Percentiles rank a stretch among this genome's conserved stretches.
phyloP scores from a whole-genome alignment of 2,797 vertebrate species.

The Coracias cyanogaster region DNA sequence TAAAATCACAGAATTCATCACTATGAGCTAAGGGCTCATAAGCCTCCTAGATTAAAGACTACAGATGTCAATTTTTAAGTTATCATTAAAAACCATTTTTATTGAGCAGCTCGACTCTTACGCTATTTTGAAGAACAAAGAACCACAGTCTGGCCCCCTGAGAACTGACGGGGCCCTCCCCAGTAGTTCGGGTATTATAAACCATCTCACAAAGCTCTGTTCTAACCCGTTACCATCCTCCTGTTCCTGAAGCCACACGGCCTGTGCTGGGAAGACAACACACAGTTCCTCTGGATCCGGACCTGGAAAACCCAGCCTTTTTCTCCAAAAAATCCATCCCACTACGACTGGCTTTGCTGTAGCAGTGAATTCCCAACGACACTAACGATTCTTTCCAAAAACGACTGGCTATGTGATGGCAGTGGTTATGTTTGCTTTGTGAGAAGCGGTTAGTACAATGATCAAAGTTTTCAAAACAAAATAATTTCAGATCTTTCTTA shows the following conservation, averaged over 20 bases:
- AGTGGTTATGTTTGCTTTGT: neutral
- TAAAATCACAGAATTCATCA: neutral
- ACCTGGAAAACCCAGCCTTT: neutral
- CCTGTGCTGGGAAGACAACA: neutral
- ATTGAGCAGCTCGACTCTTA: neutral
- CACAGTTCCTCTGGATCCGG: neutral
- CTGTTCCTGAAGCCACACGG: neutral
- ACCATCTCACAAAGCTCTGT: neutral
- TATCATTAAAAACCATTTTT: neutral
- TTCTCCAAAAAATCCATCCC: neutral
- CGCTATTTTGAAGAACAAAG: neutral
- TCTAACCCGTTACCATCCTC: neutral
- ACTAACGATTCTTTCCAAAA: neutral
- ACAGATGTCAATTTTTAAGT: neutral
- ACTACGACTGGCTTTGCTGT: neutral
- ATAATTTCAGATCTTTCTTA: constrained; percentile 78
- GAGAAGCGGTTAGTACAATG: constrained; percentile 12
- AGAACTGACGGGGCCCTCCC: neutral
- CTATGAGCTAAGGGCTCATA: neutral
- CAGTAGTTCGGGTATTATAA: neutral
- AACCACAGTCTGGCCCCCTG: neutral
- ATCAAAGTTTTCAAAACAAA: neutral
- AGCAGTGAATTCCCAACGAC: neutral
- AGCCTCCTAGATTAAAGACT: neutral
- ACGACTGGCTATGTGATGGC: neutral